Evolutionary conservation across 2,888 invertebrate genomes (phyloP).

Genomic region (Herminia tarsipennalis): DNA sequence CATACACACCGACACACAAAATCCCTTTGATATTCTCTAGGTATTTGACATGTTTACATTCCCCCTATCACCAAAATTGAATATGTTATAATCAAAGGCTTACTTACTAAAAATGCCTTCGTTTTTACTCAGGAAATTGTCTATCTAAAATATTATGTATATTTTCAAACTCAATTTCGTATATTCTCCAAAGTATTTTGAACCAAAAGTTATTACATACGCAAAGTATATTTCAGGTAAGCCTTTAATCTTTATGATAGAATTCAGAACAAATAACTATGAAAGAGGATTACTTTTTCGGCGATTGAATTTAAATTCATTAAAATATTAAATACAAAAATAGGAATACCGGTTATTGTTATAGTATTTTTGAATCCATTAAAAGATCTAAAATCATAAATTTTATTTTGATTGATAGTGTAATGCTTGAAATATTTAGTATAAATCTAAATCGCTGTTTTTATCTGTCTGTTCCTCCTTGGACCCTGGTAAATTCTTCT

Average conservation of each 20-base stretch:
- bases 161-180: slow-evolving; percentile 3
- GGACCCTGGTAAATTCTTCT: too few relatives aligned
- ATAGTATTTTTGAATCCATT: too few relatives aligned
- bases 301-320: slow-evolving; percentile 11
- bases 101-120: slow-evolving; percentile 23
- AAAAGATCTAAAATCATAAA: too few relatives aligned
- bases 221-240: slow-evolving; percentile 15
- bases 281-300: slow-evolving; percentile 6
- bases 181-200: slow-evolving; percentile 7
- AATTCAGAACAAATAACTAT: slow-evolving; percentile 20
- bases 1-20: too few relatives aligned
- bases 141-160: slow-evolving; percentile 24
- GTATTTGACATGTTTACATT: slow-evolving; percentile 37
- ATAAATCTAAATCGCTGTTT: too few relatives aligned
- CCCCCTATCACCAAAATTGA: slow-evolving; percentile 42
- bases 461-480: too few relatives aligned
- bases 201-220: slow-evolving; percentile 4
- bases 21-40: slow-evolving; percentile 46
- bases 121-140: slow-evolving; percentile 41
- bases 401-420: too few relatives aligned
- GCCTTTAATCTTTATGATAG: slow-evolving; percentile 20
- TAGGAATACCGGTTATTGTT: too few relatives aligned
- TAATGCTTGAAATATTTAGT: too few relatives aligned
- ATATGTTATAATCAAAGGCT: slow-evolving; percentile 44
- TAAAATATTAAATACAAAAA: too few relatives aligned